phyloP scores from a whole-genome alignment of 1,140 invertebrate species.

The Heliothis virescens region DNA sequence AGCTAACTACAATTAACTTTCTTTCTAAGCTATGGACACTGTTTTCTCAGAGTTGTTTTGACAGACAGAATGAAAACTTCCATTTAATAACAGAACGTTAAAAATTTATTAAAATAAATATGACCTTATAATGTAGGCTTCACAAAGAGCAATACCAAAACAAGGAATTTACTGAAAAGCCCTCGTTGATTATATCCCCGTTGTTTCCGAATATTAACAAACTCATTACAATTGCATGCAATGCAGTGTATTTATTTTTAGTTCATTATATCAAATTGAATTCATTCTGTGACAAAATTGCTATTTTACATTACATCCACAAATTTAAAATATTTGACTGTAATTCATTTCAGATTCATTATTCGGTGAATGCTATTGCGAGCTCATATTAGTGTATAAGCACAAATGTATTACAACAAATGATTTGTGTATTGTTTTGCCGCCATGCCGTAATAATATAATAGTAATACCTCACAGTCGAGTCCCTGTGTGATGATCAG shows the following conservation, averaged over 20 bases:
- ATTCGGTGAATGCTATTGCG: conserved; percentile 43
- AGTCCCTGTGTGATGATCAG: conserved; percentile 23
- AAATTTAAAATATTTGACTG: conserved; percentile 39
- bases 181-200: conserved; percentile 30
- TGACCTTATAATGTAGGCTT: too few species aligned
- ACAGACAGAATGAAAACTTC: too few species aligned
- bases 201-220: conserved; percentile 16
- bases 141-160: too few species aligned
- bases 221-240: conserved; percentile 24
- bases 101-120: too few species aligned
- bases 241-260: conserved; percentile 14
- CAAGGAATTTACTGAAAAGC: too few species aligned
- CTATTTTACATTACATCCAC: conserved; percentile 9
- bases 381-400: conserved; percentile 30
- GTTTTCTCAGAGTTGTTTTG: too few species aligned
- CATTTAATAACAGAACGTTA: too few species aligned
- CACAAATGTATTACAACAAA: conserved; percentile 35
- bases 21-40: too few species aligned
- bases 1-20: too few species aligned
- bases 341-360: conserved; percentile 47
- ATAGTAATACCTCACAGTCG: background rate
- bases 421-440: conserved; percentile 42
- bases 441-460: conserved; percentile 14
- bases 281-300: conserved; percentile 16
- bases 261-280: conserved; percentile 36